Evolutionary conservation across 2,113 vertebrate species (phyloP).

Genomic region (Ammodytes marinus): DNA sequence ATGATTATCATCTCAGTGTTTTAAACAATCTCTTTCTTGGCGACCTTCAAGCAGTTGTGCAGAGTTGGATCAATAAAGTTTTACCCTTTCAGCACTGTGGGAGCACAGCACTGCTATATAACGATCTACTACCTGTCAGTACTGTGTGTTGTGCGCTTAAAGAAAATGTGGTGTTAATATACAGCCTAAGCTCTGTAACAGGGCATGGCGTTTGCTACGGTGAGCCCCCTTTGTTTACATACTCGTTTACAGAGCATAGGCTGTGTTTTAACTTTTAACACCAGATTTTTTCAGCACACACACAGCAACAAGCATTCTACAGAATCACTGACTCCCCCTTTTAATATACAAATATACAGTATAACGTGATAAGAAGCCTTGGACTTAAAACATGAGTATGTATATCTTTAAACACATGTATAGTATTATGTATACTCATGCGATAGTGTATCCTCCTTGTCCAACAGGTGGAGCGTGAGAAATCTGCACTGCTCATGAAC

Average conservation of each 20-base stretch:
- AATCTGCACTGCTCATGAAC: constrained; percentile 91
- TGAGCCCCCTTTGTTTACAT: too few species aligned
- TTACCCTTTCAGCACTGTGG: not conserved
- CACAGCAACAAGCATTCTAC: too few species aligned
- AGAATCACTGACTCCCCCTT: too few species aligned
- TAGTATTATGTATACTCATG: not conserved
- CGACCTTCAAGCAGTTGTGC: not conserved
- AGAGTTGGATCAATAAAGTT: constrained; percentile 5
- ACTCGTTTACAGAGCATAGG: too few species aligned
- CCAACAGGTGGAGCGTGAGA: constrained; percentile 94
- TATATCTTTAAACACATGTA: not conserved
- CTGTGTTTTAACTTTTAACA: too few species aligned
- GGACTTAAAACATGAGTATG: not conserved
- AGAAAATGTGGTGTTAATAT: too few species aligned
- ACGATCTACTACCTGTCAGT: too few species aligned
- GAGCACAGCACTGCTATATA: not conserved
- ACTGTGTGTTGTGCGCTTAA: too few species aligned
- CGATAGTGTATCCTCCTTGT: constrained; percentile 1
- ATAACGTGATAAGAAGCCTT: not conserved
- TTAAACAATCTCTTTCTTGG: not conserved
- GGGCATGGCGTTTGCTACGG: too few species aligned
- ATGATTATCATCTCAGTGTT: not conserved
- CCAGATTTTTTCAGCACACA: too few species aligned
- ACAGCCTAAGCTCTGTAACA: too few species aligned
- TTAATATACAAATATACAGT: not conserved